Conservation (phyloP, 2,888 invertebrate species). For the Dastarcus helophoroides region DNA sequence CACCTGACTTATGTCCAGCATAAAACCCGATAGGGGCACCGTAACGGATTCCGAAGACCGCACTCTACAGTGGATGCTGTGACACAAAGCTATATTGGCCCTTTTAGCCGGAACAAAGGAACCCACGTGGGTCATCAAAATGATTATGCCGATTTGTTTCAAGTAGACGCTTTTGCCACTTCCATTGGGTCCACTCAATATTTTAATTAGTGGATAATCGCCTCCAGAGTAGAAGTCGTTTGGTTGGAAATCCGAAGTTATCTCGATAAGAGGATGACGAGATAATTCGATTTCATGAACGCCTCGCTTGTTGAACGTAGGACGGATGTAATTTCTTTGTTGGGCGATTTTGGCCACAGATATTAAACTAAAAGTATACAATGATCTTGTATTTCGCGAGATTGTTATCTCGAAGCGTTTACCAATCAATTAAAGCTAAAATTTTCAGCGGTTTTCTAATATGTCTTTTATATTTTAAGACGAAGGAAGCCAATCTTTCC, state of each 20-base stretch:
- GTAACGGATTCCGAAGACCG: constrained; percentile 67
- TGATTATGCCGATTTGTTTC: constrained; percentile 70
- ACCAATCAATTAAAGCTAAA: constrained; percentile 32
- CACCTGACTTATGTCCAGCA: constrained; percentile 75
- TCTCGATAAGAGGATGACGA: constrained; percentile 61
- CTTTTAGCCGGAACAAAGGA: constrained; percentile 74
- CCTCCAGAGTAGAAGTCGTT: constrained; percentile 56
- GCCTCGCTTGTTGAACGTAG: constrained; percentile 29
- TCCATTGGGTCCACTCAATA: constrained; percentile 83
- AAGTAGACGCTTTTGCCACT: constrained; percentile 89
- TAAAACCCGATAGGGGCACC: constrained; percentile 72
- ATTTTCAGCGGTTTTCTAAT: constrained; percentile 29
- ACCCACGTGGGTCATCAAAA: constrained; percentile 80
- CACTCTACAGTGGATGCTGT: constrained; percentile 65
- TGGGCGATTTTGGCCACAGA: constrained; percentile 32
- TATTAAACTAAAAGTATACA: constrained; percentile 26
- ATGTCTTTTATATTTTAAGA: constrained; percentile 28
- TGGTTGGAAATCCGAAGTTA: constrained; percentile 56
- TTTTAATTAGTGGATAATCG: constrained; percentile 49
- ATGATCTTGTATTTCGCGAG: not conserved
- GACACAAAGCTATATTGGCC: constrained; percentile 59
- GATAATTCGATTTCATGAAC: constrained; percentile 36
- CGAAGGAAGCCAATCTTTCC: constrained; percentile 29
- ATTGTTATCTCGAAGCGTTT: constrained; percentile 10
- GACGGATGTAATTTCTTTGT: constrained; percentile 31